Base-by-base conservation (phyloP, 2,888 invertebrate genomes). In the Nomada fabriciana region DNA sequence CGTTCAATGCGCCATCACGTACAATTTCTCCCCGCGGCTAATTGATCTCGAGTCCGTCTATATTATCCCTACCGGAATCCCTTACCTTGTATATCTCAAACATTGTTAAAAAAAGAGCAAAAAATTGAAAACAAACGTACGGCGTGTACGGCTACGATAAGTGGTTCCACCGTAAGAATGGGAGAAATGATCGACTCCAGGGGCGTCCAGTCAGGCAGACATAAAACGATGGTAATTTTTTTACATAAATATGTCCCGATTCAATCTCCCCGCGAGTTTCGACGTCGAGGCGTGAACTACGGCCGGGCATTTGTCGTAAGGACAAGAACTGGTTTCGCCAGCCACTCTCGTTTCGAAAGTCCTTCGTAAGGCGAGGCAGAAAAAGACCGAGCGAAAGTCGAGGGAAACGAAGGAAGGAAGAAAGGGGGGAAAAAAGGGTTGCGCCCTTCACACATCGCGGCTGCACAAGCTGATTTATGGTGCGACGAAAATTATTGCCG, bases 401-500 rank as follows among this genome's bases (percentile, higher is more conserved):
- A 29, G 70, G 20, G 36, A 15, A 36, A 15, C 42, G 18, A 15
- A 42, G 42, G 13, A 36, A 43, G 23, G 10, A 43, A 47, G 11
- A 36, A 43, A 57, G 15, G 23, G 59, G 53, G 15, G 68, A 53
- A 61, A 42, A 42, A 57, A 73, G 78, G 77, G 76, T 64, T 80
- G 15, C 76, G 72, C 77, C 86, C 76, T 88, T 88, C 74, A 67
- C 79, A 67, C 84, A 61, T 83, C 72, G 78, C 50, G 71, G 57
- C 64, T 71, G 69, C 63, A 43, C 68, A 53, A 68, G 63, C 52
- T 89, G 87, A 89, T 89, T 90, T 89, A 90, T 76, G 87, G 80
- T 84, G 86, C 85, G 89, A 90, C 86, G 87, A 89, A 90, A 91
- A 91, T 91, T 91, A 91, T 90, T 85, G 86, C 91, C 84, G 84